Evolutionary conservation across 1,140 invertebrate genomes (phyloP), one percentile per base, ranked within the genome.

Genomic region (Saccostrea cuccullata): DNA sequence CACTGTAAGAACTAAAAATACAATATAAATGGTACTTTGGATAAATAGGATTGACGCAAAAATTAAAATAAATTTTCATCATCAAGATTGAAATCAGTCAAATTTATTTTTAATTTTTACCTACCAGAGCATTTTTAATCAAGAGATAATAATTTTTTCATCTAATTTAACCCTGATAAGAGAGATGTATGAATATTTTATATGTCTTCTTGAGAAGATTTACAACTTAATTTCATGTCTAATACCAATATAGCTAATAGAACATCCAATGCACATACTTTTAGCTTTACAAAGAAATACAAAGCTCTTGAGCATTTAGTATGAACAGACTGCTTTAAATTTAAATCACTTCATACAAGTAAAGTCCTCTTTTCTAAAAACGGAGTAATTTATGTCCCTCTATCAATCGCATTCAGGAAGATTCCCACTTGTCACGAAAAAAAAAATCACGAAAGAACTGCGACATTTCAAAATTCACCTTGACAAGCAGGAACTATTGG

Each of bases 391-490:
- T 67, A 67, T 20, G 47, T 64, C 58, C n/a, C 58, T 64, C 17
- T 13, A 60, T 64, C 58, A 20, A 30, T 77, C 70, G 15, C 70
- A 77, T 77, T 36, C 6, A 77, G 30, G n/a, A 77, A 77, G 30
- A 77, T 77, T 77, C 30, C 67, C 26, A 13, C 70, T 77, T 77
- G 70, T 77, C 70, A 77, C 70, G 70, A 77, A 77, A 77, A 77
- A n/a, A 23, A 67, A 67, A 26, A 30, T 73, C 30, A 11, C 30
- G 12, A 36, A 77, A 77, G 70, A 15, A 17, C 13, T 13, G 3
- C 36, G 26, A 36, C 26, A 15, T 77, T 77, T 36, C 70, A 30
- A 36, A 36, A 5, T 77, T 30, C 8, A 30, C 23, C 30, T 30
- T 77, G 70, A 26, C 70, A 77, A 77, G 70, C 70, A 30, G 12